A percentile compares a stretch with the other conserved stretches of the same genome.
These are phyloP conservation scores for Trinectes maculatus DNA, from an alignment of 2,113 vertebrate genomes.

Conservation along the genomic window DNA sequence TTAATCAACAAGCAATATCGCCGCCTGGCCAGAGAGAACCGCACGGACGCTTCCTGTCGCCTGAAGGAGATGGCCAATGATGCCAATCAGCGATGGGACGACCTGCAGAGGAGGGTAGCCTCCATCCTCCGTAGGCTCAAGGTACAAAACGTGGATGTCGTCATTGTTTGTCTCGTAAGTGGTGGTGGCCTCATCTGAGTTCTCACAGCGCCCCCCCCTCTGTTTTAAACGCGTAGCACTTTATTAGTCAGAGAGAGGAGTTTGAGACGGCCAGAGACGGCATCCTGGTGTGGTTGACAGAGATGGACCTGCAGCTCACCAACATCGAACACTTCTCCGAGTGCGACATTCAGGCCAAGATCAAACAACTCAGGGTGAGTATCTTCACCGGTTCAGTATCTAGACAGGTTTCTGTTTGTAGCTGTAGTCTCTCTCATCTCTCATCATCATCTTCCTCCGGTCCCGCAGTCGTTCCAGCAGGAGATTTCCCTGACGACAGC, in stretches of 20 bases:
- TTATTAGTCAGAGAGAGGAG: conserved; percentile 95
- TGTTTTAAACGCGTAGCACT: conserved; percentile 83
- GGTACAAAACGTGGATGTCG: conserved; percentile 72
- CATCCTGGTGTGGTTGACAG: conserved; percentile 96
- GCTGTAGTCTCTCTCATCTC: not conserved
- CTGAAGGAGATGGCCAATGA: conserved; percentile 93
- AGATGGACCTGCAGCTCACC: conserved; percentile 98
- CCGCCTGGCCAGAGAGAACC: conserved; percentile 93
- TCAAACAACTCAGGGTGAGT: conserved; percentile 94
- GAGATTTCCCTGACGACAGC: conserved; percentile 91
- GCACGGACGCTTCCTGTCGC: conserved; percentile 88
- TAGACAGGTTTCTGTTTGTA: not conserved
- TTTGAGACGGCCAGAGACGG: conserved; percentile 94
- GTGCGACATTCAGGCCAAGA: conserved; percentile 96
- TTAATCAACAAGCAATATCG: conserved; percentile 98
- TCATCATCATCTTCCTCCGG: not conserved
- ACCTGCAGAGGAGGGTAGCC: conserved; percentile 91
- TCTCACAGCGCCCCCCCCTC: no score
- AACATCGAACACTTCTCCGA: conserved; percentile 99
- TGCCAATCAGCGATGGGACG: conserved; percentile 96
- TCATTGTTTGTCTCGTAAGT: no score
- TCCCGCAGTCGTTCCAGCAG: conserved; percentile 90
- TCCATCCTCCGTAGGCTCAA: conserved; percentile 95
- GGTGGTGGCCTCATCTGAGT: no score
- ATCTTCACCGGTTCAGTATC: not conserved